A percentile compares a stretch with the other conserved stretches of the same genome.
phyloP scores from a whole-genome alignment of 2,113 vertebrate genomes.

The Hirundichthys speculiger region DNA sequence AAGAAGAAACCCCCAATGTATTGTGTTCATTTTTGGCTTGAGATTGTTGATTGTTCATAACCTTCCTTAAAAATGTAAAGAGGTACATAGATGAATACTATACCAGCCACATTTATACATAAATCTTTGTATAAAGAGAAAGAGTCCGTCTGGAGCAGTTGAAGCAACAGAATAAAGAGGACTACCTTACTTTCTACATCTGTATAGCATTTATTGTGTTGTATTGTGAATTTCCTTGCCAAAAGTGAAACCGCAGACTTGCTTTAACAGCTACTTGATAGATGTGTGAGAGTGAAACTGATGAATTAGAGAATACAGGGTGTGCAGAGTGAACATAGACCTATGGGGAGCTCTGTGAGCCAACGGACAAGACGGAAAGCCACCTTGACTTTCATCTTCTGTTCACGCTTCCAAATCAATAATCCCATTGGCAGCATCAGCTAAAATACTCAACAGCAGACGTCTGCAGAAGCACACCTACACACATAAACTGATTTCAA shows the following conservation, averaged over 20 bases:
- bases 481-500: constrained; percentile 12
- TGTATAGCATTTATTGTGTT: constrained; percentile 59
- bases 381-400: constrained; percentile 69
- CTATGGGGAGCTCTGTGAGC: constrained; percentile 51
- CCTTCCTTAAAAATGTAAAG: too few relatives aligned
- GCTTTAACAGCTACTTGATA: constrained; percentile 52
- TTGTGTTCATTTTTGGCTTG: too few relatives aligned
- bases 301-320: constrained; percentile 67
- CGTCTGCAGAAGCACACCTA: neutral
- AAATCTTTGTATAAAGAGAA: neutral
- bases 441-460: constrained; percentile 27
- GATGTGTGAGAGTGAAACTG: constrained; percentile 68
- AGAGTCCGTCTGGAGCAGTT: constrained; percentile 2
- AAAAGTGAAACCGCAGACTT: constrained; percentile 58
- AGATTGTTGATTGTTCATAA: too few relatives aligned
- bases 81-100: too few relatives aligned
- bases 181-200: constrained; percentile 38
- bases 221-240: constrained; percentile 42
- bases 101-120: neutral
- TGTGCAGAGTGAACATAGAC: constrained; percentile 55
- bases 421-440: constrained; percentile 34
- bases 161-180: constrained; percentile 1
- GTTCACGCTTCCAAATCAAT: constrained; percentile 67
- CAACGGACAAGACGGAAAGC: constrained; percentile 51
- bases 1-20: too few relatives aligned